phyloP scores from a whole-genome alignment of 2,113 vertebrate genomes.

The Ammospiza nelsoni region DNA sequence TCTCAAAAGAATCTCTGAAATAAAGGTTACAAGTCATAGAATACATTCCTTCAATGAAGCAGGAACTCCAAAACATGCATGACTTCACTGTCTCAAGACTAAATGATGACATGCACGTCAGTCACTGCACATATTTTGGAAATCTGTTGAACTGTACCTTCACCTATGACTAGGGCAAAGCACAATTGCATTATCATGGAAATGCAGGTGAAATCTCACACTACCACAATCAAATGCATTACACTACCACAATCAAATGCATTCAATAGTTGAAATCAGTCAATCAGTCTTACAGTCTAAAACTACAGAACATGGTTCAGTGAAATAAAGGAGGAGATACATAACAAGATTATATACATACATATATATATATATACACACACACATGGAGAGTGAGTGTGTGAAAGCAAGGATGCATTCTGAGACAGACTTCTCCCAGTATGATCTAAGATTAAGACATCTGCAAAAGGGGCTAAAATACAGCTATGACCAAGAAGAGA shows the following conservation, averaged over 20 bases:
- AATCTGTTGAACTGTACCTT: not conserved
- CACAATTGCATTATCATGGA: not conserved
- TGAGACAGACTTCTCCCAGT: not conserved
- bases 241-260: not conserved
- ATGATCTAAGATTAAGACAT: not conserved
- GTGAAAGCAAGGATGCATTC: not conserved
- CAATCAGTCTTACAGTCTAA: not conserved
- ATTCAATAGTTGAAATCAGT: not conserved
- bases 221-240: not conserved
- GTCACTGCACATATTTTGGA: not conserved
- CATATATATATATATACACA: not conserved
- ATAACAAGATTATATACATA: not conserved
- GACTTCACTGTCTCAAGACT: not conserved
- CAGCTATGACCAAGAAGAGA: not conserved
- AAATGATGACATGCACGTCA: not conserved
- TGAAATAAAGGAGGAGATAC: not conserved
- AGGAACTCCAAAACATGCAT: not conserved
- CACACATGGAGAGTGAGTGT: rapidly evolving
- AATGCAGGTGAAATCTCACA: not conserved
- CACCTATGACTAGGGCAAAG: not conserved
- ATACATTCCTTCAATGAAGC: not conserved
- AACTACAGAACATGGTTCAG: not conserved
- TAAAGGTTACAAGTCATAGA: not conserved
- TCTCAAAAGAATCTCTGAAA: not conserved
- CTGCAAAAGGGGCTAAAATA: not conserved